A percentile compares a stretch with the other conserved stretches of the same genome.
phyloP scores from a whole-genome alignment of 2,113 vertebrate species.

The Oryzias javanicus region DNA sequence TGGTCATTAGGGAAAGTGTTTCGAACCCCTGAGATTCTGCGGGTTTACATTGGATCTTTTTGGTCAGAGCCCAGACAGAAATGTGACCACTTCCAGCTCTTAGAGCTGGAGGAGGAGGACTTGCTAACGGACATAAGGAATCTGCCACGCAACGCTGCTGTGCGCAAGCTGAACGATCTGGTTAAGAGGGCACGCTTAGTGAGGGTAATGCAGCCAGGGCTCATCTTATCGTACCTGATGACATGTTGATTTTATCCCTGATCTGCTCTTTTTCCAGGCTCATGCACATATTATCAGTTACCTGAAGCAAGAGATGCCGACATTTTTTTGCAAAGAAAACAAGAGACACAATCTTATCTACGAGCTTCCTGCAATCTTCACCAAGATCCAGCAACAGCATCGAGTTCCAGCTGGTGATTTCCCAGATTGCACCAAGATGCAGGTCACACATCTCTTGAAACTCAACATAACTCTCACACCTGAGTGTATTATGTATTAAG shows the following conservation, averaged over 20 bases:
- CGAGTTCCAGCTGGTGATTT: slow-evolving; percentile 88
- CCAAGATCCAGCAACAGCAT: slow-evolving; percentile 85
- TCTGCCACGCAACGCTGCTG: slow-evolving; percentile 83
- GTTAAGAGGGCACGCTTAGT: slow-evolving; percentile 86
- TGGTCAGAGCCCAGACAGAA: slow-evolving; percentile 85
- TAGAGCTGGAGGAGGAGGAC: slow-evolving; percentile 88
- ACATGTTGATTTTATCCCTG: background rate
- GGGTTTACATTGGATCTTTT: slow-evolving; percentile 89
- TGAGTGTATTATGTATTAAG: background rate
- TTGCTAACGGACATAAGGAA: slow-evolving; percentile 86
- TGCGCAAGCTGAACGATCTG: slow-evolving; percentile 88
- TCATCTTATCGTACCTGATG: background rate
- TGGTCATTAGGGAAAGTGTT: slow-evolving; percentile 92
- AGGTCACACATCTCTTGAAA: slow-evolving; percentile 65
- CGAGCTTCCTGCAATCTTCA: slow-evolving; percentile 84
- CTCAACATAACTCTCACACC: background rate
- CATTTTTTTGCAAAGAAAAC: slow-evolving; percentile 84
- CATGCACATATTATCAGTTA: slow-evolving; percentile 87
- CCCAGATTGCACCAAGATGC: slow-evolving; percentile 88
- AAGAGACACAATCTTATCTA: slow-evolving; percentile 88
- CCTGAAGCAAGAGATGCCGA: slow-evolving; percentile 89
- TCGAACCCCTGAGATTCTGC: slow-evolving; percentile 85
- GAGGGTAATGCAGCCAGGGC: slow-evolving; percentile 72
- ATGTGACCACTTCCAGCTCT: slow-evolving; percentile 84
- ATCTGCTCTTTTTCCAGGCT: slow-evolving; percentile 70